A percentile compares a stretch with the other conserved stretches of the same genome.
Conservation (phyloP, 1,140 invertebrate genomes). For the Conopomorpha cramerella region DNA sequence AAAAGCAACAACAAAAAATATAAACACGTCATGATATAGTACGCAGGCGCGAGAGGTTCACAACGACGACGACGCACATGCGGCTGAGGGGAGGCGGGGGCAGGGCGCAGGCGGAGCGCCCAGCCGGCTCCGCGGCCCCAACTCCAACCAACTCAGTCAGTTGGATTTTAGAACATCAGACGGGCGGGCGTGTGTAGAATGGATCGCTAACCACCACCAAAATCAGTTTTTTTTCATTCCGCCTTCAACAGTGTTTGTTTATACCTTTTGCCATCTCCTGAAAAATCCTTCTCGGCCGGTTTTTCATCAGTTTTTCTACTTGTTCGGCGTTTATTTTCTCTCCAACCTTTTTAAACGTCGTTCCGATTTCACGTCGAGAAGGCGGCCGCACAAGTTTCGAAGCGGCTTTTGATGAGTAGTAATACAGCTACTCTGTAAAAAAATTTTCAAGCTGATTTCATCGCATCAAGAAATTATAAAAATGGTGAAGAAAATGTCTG, state of each 20-base stretch:
- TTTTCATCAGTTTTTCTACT: conserved; percentile 40
- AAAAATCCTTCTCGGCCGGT: conserved; percentile 54
- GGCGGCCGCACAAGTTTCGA: conserved; percentile 55
- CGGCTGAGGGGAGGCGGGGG: conserved; percentile 10
- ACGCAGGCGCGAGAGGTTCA: conserved; percentile 40
- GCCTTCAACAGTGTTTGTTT: conserved; percentile 57
- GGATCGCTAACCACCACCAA: conserved; percentile 50
- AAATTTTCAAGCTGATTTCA: conserved; percentile 40
- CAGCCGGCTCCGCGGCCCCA: conserved; percentile 23
- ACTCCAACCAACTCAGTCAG: conserved; percentile 23
- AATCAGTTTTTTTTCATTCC: conserved; percentile 51
- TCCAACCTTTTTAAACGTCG: conserved; percentile 37
- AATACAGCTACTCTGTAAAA: conserved; percentile 46
- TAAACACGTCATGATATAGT: conserved; percentile 54
- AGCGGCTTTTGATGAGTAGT: conserved; percentile 57
- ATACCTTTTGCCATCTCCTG: conserved; percentile 50
- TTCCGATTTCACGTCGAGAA: conserved; percentile 58
- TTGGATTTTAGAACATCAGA: conserved; percentile 60
- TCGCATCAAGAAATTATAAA: conserved; percentile 42
- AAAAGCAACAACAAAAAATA: conserved; percentile 47
- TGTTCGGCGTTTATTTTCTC: conserved; percentile 32
- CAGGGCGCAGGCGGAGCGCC: conserved; percentile 12
- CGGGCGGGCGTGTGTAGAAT: conserved; percentile 58
- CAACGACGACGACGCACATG: conserved; percentile 27
- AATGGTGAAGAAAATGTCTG: conserved; percentile 61